Conservation (phyloP, 2,888 invertebrate genomes). For the Mesorhabditis belari region DNA sequence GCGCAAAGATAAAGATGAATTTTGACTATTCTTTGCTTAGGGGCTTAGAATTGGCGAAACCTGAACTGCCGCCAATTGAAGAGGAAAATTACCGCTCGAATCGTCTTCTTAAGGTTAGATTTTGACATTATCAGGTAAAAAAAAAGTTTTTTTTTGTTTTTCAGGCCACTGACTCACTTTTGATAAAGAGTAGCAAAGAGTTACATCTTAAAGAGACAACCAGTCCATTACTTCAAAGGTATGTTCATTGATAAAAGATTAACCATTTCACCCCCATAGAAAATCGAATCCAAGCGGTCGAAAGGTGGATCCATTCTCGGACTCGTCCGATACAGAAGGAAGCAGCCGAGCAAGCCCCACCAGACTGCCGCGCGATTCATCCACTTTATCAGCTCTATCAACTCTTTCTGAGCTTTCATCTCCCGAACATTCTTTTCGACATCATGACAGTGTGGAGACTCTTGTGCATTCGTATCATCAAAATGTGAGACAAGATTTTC, state of each 20-base stretch:
- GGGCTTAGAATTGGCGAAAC: not conserved
- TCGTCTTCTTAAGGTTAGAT: not conserved
- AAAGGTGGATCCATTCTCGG: conserved; percentile 15
- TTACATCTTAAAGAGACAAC: conserved; percentile 13
- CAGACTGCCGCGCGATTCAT: not conserved
- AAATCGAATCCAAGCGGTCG: conserved; percentile 6
- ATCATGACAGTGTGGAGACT: not conserved
- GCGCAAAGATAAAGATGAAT: not conserved
- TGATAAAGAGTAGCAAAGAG: conserved; percentile 22
- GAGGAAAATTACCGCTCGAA: not conserved
- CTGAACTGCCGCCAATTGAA: not conserved
- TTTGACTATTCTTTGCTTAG: not conserved
- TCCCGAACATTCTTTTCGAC: too few species aligned
- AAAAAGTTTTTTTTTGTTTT: conserved; percentile 11
- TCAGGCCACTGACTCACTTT: conserved; percentile 30
- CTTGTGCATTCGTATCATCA: not conserved
- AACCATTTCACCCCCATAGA: not conserved
- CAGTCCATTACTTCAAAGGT: conserved; percentile 13
- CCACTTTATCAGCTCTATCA: not conserved
- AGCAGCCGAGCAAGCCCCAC: not conserved
- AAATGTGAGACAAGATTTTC: too few species aligned
- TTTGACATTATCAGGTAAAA: not conserved
- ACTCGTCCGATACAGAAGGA: conserved; percentile 32
- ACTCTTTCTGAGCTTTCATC: not conserved
- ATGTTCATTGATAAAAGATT: not conserved